A percentile compares a stretch with the other conserved stretches of the same genome.
phyloP scores from a whole-genome alignment of 2,797 vertebrate species.

The Paedocypris micromegethes region DNA sequence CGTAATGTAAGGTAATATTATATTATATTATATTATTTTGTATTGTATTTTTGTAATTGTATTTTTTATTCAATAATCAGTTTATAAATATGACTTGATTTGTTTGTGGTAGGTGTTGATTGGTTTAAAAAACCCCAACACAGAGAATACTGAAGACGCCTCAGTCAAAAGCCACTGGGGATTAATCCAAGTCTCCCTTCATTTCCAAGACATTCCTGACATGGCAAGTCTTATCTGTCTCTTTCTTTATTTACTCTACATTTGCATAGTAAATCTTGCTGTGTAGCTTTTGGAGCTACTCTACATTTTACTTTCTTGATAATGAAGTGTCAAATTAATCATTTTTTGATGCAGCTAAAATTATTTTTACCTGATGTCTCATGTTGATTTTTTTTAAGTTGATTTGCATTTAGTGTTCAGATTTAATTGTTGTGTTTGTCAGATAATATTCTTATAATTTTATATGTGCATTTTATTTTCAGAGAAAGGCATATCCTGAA shows the following conservation, averaged over 20 bases:
- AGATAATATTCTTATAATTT: neutral
- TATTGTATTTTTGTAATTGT: neutral
- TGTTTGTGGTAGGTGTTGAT: conserved; percentile 76
- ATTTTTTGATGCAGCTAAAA: neutral
- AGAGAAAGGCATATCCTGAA: conserved; percentile 86
- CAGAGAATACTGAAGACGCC: conserved; percentile 79
- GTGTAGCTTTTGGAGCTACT: too few relatives aligned
- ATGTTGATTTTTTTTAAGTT: too few relatives aligned
- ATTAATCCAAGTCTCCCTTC: conserved; percentile 88
- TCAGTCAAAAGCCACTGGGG: conserved; percentile 85
- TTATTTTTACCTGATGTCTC: neutral
- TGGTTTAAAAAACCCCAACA: conserved; percentile 89
- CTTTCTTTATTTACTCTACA: neutral
- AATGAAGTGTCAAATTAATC: too few relatives aligned
- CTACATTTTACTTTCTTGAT: too few relatives aligned
- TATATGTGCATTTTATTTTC: conserved; percentile 13
- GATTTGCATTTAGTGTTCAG: too few relatives aligned
- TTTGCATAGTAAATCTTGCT: neutral
- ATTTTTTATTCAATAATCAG: neutral
- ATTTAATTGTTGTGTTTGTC: too few relatives aligned
- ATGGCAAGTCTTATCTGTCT: conserved; percentile 69
- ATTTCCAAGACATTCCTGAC: conserved; percentile 82
- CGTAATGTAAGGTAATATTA: too few relatives aligned
- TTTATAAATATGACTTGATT: neutral
- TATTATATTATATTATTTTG: too few relatives aligned